phyloP scores from a whole-genome alignment of 2,113 vertebrate genomes.

The Lycocorax pyrrhopterus region DNA sequence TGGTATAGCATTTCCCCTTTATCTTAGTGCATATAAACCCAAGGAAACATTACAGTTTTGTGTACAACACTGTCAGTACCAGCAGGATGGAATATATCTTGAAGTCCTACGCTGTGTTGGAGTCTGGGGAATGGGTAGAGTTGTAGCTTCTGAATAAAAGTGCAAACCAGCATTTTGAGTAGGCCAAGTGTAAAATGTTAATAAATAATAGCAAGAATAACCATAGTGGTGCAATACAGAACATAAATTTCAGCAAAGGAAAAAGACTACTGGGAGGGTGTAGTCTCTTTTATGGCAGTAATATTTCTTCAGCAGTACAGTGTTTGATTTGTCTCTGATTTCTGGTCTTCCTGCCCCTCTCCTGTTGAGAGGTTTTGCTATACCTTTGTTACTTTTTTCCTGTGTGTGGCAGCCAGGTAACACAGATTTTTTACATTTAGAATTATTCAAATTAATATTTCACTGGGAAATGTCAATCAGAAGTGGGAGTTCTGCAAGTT shows the following conservation, averaged over 20 bases:
- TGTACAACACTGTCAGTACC: background rate
- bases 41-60: background rate
- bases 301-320: background rate
- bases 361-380: background rate
- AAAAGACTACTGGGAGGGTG: background rate
- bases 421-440: background rate
- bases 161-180: background rate
- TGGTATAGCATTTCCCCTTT: background rate
- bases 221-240: background rate
- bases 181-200: background rate
- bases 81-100: background rate
- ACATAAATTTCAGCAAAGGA: background rate
- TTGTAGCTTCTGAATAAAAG: background rate
- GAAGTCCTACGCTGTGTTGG: background rate
- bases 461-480: background rate
- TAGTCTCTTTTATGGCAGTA: background rate
- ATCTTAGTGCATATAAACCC: background rate
- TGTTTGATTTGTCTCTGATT: background rate
- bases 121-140: background rate
- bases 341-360: background rate
- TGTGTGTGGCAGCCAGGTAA: background rate
- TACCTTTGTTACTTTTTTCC: background rate
- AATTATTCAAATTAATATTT: background rate
- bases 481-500: background rate
- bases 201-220: background rate